These are phyloP conservation scores for Ochropleura plecta DNA, from an alignment of 2,888 invertebrate species.

Conservation along the genomic window DNA sequence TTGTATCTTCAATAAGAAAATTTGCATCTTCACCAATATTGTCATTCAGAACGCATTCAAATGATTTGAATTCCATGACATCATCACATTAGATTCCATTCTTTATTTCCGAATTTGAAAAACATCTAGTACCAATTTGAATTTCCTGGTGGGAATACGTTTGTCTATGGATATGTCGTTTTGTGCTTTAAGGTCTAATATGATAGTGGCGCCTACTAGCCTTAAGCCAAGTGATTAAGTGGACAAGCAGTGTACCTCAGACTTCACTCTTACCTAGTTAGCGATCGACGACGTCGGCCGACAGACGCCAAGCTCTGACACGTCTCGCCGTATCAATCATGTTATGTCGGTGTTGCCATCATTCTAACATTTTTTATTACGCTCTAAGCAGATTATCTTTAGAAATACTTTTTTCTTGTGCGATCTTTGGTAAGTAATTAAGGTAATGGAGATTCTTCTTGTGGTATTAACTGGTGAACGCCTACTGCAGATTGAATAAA, in stretches of 20 bases:
- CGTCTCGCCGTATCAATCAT: conserved; percentile 73
- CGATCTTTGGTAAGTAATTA: conserved; percentile 30
- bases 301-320: conserved; percentile 62
- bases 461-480: background rate
- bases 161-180: conserved; percentile 12
- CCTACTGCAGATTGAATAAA: background rate
- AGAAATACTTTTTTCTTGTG: conserved; percentile 39
- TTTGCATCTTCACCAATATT: conserved; percentile 12
- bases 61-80: conserved; percentile 39
- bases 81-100: conserved; percentile 23
- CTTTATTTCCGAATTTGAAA: conserved; percentile 43
- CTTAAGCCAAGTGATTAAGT: conserved; percentile 59
- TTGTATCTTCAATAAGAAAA: conserved; percentile 20
- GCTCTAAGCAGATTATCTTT: conserved; percentile 48
- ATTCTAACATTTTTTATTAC: conserved; percentile 51
- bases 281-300: conserved; percentile 57
- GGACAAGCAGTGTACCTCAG: conserved; percentile 45
- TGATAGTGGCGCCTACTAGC: conserved; percentile 54
- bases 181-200: conserved; percentile 50
- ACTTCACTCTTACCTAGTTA: conserved; percentile 60
- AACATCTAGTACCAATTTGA: conserved; percentile 28
- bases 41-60: conserved; percentile 37
- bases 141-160: conserved; percentile 33
- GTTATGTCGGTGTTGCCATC: conserved; percentile 52
- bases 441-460: conserved; percentile 31